These are phyloP conservation scores for Rhyacophila evoluta DNA, from an alignment of 2,888 invertebrate genomes.

Conservation along the genomic window DNA sequence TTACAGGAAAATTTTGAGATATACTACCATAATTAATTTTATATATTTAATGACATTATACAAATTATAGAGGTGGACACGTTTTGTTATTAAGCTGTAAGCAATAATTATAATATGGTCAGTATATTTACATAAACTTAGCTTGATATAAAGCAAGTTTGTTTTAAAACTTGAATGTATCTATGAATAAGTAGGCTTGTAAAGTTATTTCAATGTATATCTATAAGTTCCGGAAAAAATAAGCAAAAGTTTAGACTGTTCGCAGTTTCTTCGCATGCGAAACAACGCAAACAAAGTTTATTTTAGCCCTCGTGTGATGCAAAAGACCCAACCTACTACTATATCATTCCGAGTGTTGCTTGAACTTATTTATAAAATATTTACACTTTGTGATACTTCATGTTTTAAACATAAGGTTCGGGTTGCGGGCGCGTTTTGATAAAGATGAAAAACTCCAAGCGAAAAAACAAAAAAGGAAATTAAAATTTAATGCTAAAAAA, in stretches of 20 bases:
- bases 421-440: constrained; percentile 34
- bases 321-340: constrained; percentile 10
- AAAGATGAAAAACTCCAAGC: constrained; percentile 42
- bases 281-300: constrained; percentile 16
- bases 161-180: not conserved
- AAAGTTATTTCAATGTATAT: not conserved
- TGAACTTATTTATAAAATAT: constrained; percentile 42
- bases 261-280: constrained; percentile 24
- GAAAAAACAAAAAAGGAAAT: constrained; percentile 44
- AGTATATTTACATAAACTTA: no score
- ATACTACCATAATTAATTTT: no score
- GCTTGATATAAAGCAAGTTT: no score
- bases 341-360: constrained; percentile 22
- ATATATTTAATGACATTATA: no score
- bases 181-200: not conserved
- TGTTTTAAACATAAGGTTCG: constrained; percentile 45
- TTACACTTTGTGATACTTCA: constrained; percentile 48
- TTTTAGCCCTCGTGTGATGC: constrained; percentile 27
- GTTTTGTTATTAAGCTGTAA: no score
- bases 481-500: constrained; percentile 52
- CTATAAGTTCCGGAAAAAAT: not conserved
- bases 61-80: no score
- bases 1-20: no score
- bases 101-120: no score
- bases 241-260: not conserved